Conservation (phyloP, 1,140 invertebrate genomes). For the Oryzaephilus surinamensis region DNA sequence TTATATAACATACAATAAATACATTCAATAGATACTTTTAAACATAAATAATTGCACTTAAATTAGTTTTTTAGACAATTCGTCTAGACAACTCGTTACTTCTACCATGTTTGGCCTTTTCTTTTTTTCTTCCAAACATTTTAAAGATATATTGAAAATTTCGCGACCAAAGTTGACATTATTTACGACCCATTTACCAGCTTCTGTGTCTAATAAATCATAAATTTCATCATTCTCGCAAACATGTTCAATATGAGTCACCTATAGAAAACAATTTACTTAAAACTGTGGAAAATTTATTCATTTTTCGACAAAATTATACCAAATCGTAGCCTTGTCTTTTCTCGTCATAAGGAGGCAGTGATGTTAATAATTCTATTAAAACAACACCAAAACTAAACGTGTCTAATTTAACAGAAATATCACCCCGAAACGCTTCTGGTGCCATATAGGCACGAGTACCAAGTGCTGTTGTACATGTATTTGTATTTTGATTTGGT, state of each 20-base stretch:
- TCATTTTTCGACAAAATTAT: slow-evolving; percentile 15
- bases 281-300: not conserved
- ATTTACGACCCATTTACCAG: slow-evolving; percentile 27
- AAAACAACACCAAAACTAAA: slow-evolving; percentile 72
- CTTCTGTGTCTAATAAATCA: slow-evolving; percentile 23
- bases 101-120: slow-evolving; percentile 22
- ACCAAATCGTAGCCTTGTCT: slow-evolving; percentile 44
- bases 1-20: too few species aligned
- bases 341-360: slow-evolving; percentile 46
- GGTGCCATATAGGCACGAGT: slow-evolving; percentile 67
- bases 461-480: slow-evolving; percentile 49
- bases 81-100: not conserved
- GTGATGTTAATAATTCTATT: slow-evolving; percentile 56
- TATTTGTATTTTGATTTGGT: slow-evolving; percentile 37
- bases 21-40: too few species aligned
- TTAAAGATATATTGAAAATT: slow-evolving; percentile 28
- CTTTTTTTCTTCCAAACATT: slow-evolving; percentile 37
- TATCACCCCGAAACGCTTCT: slow-evolving; percentile 54
- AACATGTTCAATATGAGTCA: slow-evolving; percentile 30
- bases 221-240: slow-evolving; percentile 28
- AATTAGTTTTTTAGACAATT: slow-evolving; percentile 5
- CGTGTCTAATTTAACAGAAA: slow-evolving; percentile 63
- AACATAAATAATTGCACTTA: not conserved
- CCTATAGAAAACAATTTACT: slow-evolving; percentile 7
- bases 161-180: slow-evolving; percentile 25